phyloP scores from a whole-genome alignment of 1,140 invertebrate genomes.

The Aphaenogaster rudis region DNA sequence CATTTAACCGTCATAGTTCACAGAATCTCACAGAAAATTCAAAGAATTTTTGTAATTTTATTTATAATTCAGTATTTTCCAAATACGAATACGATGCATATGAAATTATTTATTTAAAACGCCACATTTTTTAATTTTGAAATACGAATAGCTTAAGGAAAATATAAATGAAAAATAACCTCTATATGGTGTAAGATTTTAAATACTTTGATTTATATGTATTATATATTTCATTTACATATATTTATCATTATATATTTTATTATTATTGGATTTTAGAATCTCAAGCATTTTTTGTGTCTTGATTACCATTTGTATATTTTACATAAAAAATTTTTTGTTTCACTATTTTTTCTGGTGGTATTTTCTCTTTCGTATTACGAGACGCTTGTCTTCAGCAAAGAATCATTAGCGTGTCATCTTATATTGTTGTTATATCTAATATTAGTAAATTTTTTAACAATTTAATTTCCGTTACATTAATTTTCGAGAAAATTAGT shows the following conservation, averaged over 20 bases:
- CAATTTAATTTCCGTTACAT: background rate
- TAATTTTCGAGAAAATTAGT: background rate
- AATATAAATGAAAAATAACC: background rate
- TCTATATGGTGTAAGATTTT: background rate
- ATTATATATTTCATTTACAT: no score
- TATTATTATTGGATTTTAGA: background rate
- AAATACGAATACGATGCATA: background rate
- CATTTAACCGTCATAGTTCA: background rate
- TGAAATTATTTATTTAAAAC: background rate
- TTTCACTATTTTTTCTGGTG: background rate
- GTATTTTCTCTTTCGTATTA: background rate
- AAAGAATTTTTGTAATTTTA: background rate
- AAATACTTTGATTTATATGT: background rate
- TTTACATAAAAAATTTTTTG: background rate
- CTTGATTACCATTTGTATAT: background rate
- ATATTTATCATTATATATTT: background rate
- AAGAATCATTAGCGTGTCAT: background rate
- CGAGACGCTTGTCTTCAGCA: background rate
- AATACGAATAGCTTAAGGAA: background rate
- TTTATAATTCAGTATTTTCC: background rate
- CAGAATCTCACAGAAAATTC: background rate
- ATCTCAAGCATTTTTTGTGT: background rate
- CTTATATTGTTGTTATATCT: background rate
- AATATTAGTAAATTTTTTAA: conserved; percentile 9
- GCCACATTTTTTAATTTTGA: background rate